Base-by-base conservation (phyloP, 2,113 vertebrate species). In the Phainopepla nitens region DNA sequence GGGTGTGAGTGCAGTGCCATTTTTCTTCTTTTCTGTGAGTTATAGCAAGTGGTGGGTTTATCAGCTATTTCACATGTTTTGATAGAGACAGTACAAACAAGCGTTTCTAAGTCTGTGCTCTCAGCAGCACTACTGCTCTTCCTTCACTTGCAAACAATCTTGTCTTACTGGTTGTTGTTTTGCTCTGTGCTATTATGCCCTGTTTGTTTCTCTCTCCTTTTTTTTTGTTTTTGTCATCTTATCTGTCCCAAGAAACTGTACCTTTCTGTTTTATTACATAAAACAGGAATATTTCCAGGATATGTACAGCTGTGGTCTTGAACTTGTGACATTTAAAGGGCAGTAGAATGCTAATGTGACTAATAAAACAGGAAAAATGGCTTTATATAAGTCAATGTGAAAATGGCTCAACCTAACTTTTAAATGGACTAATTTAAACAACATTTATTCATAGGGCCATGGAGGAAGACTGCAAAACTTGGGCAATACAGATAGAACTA, bases 321-420 rank as follows among this genome's bases (percentile, higher is more conserved):
- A 98, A 97, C 97, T 93, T 89, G 82, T 97, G 97, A 89, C 97
- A 96, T 98, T 98, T 97, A 98, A 97, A 98, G 97, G 94, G 91
- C 93, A 97, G 70, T 75, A 88, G 83, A 95, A 98, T 94, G 83
- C 90, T 97, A 97, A 97, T 95, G 94, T 84, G 89, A 77, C 95
- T 94, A 97, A 97, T 98, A 97, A 98, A 98, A 96, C 53, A 96
- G 88, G 93, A 94, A 96, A 97, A 95, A 94, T 54, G 72, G 51
- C 89, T 96, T 97, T 93, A 39, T 82, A 47, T 64, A 89, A 92
- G 82, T 94, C 92, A 80, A 2, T n/a, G 36, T 20, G 91, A 93
- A 89, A 93, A 88, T 36, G 49, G 31, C 44, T 95, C 76, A 92
- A 65, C 71, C 61, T 91, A 53, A 76, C 49, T 95, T 96, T 92